Evolutionary conservation across 2,797 vertebrate species (phyloP), one percentile per base, ranked within the genome.

Genomic region (Chaunax sp.): DNA sequence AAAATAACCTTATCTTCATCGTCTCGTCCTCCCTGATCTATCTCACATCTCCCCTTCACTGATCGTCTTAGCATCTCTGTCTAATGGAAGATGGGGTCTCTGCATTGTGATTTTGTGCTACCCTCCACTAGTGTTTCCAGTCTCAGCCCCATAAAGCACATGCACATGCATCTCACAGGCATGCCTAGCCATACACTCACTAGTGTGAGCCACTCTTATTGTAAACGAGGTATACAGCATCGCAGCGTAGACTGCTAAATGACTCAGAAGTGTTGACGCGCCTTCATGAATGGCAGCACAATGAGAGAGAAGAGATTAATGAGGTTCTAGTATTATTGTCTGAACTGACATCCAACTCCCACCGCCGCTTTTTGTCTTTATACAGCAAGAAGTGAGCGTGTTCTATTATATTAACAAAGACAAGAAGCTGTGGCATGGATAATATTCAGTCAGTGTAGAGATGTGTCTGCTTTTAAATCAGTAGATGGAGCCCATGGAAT

Each of bases 61-160:
- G 49, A 54, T 59, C 5, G 16, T 28, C 16, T 44, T 26, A 47
- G 33, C 20, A 6, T 58, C 30, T 53, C 60, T 67, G 67, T 66
- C 70, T 33, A 11, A 49, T 62, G 47, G 60, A 49, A 73, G 64
- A 67, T 47, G 52, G 52, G 64, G 79, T 49, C 61, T 63, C 54
- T 67, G 58, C 68, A 53, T 64, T 55, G 66, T 72, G 75, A 78
- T 74, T 70, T 62, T 80, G 52, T 41, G 30, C 46, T 75, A 19
- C 72, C 77, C 71, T 76, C 43, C 15, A 58, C 67, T 41, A 7
- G 47, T 78, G 44, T 66, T 64, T 52, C n/a, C 62, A 54, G 58
- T 75, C 64, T 67, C 51, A 59, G 23, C 2, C 15, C 38, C 52
- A 23, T 56, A 26, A 14, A 40, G 69, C 49, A 52, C 58, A 49